Base-by-base conservation (phyloP, 2,113 vertebrate species). In the Columba livia region DNA sequence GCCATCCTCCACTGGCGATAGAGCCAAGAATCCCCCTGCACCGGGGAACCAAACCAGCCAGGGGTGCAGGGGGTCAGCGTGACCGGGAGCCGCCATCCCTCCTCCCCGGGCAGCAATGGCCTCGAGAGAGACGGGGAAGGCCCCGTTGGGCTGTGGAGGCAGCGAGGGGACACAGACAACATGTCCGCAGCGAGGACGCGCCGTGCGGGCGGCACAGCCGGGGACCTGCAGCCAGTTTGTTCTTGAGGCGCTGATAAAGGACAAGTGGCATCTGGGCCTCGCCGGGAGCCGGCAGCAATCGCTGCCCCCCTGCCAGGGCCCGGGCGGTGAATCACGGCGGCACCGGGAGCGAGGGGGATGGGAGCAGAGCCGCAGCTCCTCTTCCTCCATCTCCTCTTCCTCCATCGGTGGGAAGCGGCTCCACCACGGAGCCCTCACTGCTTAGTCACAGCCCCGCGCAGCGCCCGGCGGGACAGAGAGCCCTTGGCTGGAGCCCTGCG, bases 381-480 rank as follows among this genome's bases (percentile, higher is more conserved):
- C 88, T 96, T 93, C 96, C 94, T 95, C 89, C 94, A 21, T 17
- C 70, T 85, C 48, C 36, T 81, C 88, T 96, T 93, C 96, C 94
- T 95, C 89, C 94, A 21, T 17, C 51, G 60, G 67, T 75, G 42
- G 91, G 88, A 90, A 84, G 79, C 58, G 24, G 85, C 82, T 61
- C 70, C 38, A 29, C 57, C 72, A 23, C 75, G 6, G 48, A 44
- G 42, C 42, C 42, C 78, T 73, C 94, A 48, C 32, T 84, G 84
- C 86, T 93, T 94, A 82, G 94, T 94, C 92, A 89, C 88, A 74
- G 51, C 44, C 36, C 62, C 26, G 42, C 42, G 42, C 42, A 44
- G 42, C 42, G 42, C 42, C 42, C 42, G 42, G 42, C 42, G 42
- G 42, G 42, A 44, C 42, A 44, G 42, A 17, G 42, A 44, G 42